phyloP scores from a whole-genome alignment of 2,113 vertebrate species.

The Paraplagusia blochii region DNA sequence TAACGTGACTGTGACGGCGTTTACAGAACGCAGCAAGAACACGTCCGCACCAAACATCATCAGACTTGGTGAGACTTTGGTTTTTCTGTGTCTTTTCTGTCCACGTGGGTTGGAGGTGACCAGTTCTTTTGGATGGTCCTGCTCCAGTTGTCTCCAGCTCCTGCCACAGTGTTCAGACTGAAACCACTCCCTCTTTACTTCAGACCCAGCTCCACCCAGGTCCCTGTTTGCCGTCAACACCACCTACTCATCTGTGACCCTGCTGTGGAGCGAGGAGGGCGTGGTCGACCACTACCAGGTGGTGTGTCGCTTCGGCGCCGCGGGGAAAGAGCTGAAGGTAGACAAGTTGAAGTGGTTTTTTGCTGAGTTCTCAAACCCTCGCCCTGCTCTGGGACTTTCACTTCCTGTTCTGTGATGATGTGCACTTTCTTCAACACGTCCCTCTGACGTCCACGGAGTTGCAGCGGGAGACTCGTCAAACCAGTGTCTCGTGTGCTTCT shows the following conservation, averaged over 20 bases:
- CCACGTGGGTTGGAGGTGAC: too few relatives aligned
- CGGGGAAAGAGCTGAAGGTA: constrained; percentile 78
- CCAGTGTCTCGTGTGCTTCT: not conserved
- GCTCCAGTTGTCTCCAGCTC: too few relatives aligned
- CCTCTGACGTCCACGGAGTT: not conserved
- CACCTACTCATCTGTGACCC: constrained; percentile 86
- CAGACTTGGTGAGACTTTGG: constrained; percentile 81
- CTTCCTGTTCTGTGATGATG: not conserved
- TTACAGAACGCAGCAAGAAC: constrained; percentile 88
- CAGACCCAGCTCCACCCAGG: constrained; percentile 90
- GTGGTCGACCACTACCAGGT: constrained; percentile 92
- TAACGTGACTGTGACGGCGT: constrained; percentile 93
- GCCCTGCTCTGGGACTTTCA: not conserved
- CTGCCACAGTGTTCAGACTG: too few relatives aligned
- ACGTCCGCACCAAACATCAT: constrained; percentile 84
- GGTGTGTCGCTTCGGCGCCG: constrained; percentile 76
- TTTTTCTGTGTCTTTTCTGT: too few relatives aligned
- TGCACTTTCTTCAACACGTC: not conserved
- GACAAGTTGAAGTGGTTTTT: not conserved
- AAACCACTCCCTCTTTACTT: not conserved
- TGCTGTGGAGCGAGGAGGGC: constrained; percentile 94
- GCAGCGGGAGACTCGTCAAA: not conserved
- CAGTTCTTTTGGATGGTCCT: too few relatives aligned
- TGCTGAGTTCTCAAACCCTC: not conserved
- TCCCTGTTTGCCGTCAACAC: constrained; percentile 90